A percentile compares a stretch with the other conserved stretches of the same genome.
These are phyloP conservation scores for Pedionomus torquatus DNA, from an alignment of 2,113 vertebrate species.

Conservation along the genomic window DNA sequence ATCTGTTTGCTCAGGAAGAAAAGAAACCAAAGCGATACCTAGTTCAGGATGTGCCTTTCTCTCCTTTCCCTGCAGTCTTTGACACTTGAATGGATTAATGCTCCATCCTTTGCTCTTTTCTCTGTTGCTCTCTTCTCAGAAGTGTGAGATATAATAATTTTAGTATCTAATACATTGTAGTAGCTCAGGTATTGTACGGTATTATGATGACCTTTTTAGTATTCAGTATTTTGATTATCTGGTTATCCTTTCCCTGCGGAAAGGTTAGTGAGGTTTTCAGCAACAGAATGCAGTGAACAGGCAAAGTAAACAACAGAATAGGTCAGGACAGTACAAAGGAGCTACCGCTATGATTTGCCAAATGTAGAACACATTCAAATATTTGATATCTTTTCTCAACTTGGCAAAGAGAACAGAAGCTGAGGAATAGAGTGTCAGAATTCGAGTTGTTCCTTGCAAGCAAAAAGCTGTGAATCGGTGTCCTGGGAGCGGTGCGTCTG, in stretches of 20 bases:
- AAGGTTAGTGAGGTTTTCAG: not conserved
- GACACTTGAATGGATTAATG: not conserved
- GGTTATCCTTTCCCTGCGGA: not conserved
- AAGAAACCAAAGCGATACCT: not conserved
- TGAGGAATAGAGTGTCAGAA: not conserved
- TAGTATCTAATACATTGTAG: not conserved
- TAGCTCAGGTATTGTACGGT: not conserved
- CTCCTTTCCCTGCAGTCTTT: not conserved
- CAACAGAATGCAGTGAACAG: not conserved
- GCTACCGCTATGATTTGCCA: not conserved
- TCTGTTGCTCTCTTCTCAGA: not conserved
- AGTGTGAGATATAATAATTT: not conserved
- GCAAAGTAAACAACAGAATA: not conserved
- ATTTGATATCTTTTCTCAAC: not conserved
- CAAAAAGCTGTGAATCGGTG: not conserved
- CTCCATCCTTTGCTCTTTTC: not conserved
- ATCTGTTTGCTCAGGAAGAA: not conserved
- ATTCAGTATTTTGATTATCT: conserved; percentile 37
- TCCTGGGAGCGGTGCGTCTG: not conserved
- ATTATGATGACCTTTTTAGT: conserved; percentile 31
- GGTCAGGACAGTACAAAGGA: not conserved
- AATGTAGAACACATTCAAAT: not conserved
- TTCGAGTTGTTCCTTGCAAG: not conserved
- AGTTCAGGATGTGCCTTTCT: not conserved
- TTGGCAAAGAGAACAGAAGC: not conserved